phyloP scores from a whole-genome alignment of 2,113 vertebrate genomes.

The Lamprologus speciosus region DNA sequence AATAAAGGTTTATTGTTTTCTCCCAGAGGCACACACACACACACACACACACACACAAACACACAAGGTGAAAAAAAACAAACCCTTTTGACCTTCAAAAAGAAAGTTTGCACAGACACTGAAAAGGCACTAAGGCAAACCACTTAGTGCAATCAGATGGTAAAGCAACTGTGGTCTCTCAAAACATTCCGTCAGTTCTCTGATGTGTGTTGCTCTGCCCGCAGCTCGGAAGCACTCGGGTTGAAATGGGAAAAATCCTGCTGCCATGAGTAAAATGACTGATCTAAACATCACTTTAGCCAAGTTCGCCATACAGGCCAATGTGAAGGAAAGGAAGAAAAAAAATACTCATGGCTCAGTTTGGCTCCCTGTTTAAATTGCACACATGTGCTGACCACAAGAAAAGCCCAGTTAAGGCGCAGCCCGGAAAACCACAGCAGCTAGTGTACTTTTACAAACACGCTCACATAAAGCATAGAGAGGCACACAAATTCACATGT shows the following conservation, averaged over 20 bases:
- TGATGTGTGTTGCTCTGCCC: conserved; percentile 54
- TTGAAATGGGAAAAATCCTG: conserved; percentile 56
- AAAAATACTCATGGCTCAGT: conserved; percentile 42
- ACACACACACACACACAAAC: background rate
- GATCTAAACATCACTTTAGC: conserved; percentile 65
- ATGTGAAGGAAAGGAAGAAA: conserved; percentile 9
- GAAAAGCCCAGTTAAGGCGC: conserved; percentile 69
- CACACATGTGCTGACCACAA: conserved; percentile 76
- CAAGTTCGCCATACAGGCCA: conserved; percentile 22
- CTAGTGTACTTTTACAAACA: conserved; percentile 52
- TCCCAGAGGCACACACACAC: background rate
- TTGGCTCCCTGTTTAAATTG: conserved; percentile 63
- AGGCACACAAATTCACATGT: conserved; percentile 23
- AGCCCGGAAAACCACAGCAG: conserved; percentile 68
- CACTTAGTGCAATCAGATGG: conserved; percentile 33
- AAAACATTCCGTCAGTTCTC: conserved; percentile 34
- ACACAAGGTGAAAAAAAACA: background rate
- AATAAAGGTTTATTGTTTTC: background rate
- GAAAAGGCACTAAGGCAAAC: background rate
- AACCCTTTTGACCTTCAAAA: background rate
- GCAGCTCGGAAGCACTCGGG: conserved; percentile 49
- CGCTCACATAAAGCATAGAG: conserved; percentile 30
- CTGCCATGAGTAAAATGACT: conserved; percentile 40
- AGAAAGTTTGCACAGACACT: background rate
- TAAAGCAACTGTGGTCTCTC: conserved; percentile 16